Percentiles rank a stretch among this genome's conserved stretches.
These are phyloP conservation scores for Epinotia nisella DNA, from an alignment of 2,888 invertebrate genomes.

Conservation along the genomic window DNA sequence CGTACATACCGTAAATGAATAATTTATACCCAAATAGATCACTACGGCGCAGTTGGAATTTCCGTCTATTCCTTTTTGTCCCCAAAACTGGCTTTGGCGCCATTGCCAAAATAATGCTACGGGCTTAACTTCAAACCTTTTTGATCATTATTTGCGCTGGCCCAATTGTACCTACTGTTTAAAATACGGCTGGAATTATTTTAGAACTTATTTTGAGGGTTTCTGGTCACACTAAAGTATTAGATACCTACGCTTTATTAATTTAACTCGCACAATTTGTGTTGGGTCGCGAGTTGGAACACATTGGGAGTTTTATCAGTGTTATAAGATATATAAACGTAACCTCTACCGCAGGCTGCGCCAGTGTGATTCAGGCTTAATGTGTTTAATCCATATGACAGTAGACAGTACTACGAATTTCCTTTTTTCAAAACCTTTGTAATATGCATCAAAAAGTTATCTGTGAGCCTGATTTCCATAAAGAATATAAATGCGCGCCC, in stretches of 20 bases:
- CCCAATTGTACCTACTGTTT: constrained; percentile 5
- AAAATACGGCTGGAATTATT: background rate
- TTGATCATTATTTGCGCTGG: background rate
- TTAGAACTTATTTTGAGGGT: background rate
- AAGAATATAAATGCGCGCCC: too few species aligned
- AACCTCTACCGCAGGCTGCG: too few species aligned
- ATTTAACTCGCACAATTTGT: too few species aligned
- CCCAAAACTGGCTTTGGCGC: constrained; percentile 21
- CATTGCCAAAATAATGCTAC: constrained; percentile 30
- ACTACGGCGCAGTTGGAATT: constrained; percentile 49
- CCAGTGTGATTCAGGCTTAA: too few species aligned
- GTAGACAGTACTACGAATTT: too few species aligned
- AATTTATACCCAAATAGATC: constrained; percentile 58
- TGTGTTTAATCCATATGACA: too few species aligned
- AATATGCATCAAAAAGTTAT: too few species aligned
- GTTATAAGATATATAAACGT: too few species aligned
- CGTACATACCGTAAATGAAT: constrained; percentile 66
- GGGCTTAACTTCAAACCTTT: constrained; percentile 30
- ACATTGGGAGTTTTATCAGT: too few species aligned
- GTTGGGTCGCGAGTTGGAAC: too few species aligned
- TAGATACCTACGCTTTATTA: background rate
- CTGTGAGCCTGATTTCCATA: too few species aligned
- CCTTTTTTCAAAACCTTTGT: too few species aligned
- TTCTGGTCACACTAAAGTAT: background rate
- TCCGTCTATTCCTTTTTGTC: constrained; percentile 30